Evolutionary conservation across 2,888 invertebrate species (phyloP), one percentile per base, ranked within the genome.

Genomic region (Harpalus rufipes): DNA sequence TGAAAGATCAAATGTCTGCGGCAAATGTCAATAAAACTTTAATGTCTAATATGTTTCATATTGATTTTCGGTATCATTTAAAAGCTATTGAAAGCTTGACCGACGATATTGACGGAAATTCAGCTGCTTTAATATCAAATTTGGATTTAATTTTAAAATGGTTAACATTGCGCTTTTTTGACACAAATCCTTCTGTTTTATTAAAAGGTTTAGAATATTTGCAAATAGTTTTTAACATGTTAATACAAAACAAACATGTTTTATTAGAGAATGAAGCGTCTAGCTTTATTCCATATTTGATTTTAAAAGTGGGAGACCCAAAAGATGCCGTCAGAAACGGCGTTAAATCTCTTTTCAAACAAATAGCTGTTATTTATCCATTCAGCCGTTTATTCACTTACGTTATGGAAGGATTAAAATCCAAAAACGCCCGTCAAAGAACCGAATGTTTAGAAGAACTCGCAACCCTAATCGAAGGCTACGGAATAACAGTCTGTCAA

Each of bases 181-280:
- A 99, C 92, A 99, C 99, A 25, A 99, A 99, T 92, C 99, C 99
- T 8, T 98, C 98, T 14, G 99, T 99, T 56, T 93, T 99, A 86
- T 93, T 99, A 88, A 98, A 97, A 92, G 97, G 97, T n/a, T 92
- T 99, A 88, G 99, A 99, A 90, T 99, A 98, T 91, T 92, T 99
- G 10, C 94, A 95, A 86, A 91, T 94, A 16, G 96, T 98, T 85
- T 98, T 99, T 91, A 94, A 94, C 86, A 93, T 95, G 89, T 92
- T 98, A 41, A 95, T 95, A 72, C 95, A 96, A 59, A 94, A 94
- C 86, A 95, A 96, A 86, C 98, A 98, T 90, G 95, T 95, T 59
- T 94, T 99, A 93, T 93, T 95, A 0, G 99, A 99, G 89, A 95
- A 95, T 89, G 99, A 99, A 91, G 98, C 98, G 0, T 94, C 95